phyloP scores from a whole-genome alignment of 2,113 vertebrate genomes.

The Opisthocomus hoazin region DNA sequence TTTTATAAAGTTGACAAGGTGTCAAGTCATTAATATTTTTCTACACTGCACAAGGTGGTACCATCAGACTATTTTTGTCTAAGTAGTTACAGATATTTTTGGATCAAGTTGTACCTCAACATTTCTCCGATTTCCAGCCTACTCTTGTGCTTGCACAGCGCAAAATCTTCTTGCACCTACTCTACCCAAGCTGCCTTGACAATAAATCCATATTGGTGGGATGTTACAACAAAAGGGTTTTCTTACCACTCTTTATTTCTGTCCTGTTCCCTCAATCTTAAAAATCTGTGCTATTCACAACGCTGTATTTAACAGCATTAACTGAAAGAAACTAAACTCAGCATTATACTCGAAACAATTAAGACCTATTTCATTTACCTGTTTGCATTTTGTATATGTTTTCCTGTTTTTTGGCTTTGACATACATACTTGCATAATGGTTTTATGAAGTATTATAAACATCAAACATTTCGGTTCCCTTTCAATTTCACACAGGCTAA shows the following conservation, averaged over 20 bases:
- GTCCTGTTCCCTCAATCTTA: background rate
- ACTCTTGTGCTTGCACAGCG: background rate
- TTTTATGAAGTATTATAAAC: background rate
- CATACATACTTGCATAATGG: background rate
- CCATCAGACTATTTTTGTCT: background rate
- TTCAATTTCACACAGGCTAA: background rate
- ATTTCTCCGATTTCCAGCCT: background rate
- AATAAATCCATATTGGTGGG: background rate
- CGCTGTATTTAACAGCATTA: background rate
- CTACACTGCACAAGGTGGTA: background rate
- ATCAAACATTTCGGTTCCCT: background rate
- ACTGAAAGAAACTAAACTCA: background rate
- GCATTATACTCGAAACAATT: background rate
- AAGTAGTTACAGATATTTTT: constrained; percentile 4
- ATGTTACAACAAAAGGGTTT: background rate
- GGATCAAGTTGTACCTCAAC: background rate
- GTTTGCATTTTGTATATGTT: background rate
- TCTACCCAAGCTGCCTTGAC: background rate
- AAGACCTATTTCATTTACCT: background rate
- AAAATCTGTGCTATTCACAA: background rate
- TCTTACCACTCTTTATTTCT: background rate
- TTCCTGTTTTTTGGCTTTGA: background rate
- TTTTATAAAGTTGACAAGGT: background rate
- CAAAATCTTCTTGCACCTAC: background rate
- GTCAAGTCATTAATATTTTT: background rate